phyloP scores from a whole-genome alignment of 2,888 invertebrate genomes.

The Torymus aiolomorphi region DNA sequence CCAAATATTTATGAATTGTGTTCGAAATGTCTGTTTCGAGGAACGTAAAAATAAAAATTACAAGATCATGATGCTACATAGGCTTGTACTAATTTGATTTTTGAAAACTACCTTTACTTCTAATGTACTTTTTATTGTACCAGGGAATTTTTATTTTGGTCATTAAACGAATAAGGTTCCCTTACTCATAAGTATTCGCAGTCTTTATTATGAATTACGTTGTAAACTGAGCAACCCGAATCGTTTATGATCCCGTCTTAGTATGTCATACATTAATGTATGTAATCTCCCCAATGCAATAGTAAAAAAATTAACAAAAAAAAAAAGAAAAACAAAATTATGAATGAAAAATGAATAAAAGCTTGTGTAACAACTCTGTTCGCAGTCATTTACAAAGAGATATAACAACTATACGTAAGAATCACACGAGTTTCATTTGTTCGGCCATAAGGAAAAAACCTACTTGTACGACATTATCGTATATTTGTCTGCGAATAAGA shows the following conservation, averaged over 20 bases:
- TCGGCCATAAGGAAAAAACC: conserved; percentile 34
- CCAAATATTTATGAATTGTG: neutral
- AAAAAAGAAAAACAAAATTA: conserved; percentile 9
- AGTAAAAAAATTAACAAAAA: conserved; percentile 19
- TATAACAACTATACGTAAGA: conserved; percentile 35
- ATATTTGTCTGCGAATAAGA: conserved; percentile 34
- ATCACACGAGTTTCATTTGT: conserved; percentile 48
- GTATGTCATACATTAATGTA: neutral
- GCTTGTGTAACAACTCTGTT: conserved; percentile 25
- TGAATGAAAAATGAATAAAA: conserved; percentile 30
- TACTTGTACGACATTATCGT: conserved; percentile 29
- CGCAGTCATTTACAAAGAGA: conserved; percentile 23
- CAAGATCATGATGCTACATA: neutral
- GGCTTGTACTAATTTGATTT: conserved; percentile 29
- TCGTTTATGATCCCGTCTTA: conserved; percentile 5
- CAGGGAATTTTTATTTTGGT: conserved; percentile 15
- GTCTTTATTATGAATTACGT: conserved; percentile 38
- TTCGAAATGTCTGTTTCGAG: conserved; percentile 3
- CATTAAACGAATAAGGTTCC: conserved; percentile 23
- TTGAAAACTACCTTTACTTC: conserved; percentile 20
- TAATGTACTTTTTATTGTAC: conserved; percentile 24
- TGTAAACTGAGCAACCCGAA: neutral
- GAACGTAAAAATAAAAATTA: conserved; percentile 7
- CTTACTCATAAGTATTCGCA: conserved; percentile 30
- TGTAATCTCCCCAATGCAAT: conserved; percentile 16